Base-by-base conservation (phyloP, 2,113 vertebrate species). In the Pipra filicauda region DNA sequence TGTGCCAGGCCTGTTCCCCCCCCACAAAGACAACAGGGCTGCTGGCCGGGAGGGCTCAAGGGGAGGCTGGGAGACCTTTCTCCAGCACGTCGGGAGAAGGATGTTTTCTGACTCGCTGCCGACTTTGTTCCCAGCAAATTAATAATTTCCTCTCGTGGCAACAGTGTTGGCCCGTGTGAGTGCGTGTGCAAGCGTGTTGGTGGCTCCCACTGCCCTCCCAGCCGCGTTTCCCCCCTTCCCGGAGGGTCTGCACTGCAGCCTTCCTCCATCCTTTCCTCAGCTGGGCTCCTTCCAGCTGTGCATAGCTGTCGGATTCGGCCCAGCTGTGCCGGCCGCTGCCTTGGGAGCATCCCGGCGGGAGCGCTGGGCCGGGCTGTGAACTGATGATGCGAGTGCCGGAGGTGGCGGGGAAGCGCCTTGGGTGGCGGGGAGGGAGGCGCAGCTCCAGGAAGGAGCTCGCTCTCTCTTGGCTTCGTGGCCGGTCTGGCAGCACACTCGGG, bases 101-200 rank as follows among this genome's bases (percentile, higher is more conserved):
- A 65, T 26, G 75, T 39, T 2, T 37, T 83, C 76, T 94, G 91
- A 96, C 72, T 94, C 4, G 1, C 74, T 70, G 96, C 96, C 51
- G 21, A 44, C 91, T 94, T 95, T 71, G 87, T 89, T 94, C 87
- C 64, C 69, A 57, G 75, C 80, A 93, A 97, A 96, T 97, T 67
- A 92, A 96, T 96, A 15, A 89, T 94, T 97, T 97, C 97, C 96
- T 94, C 93, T 46, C 1, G 58, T 15, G 12, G 95, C 88, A 78
- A 51, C 89, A 46, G 55, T 4, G 30, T 3, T 17, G 57, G 82
- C 52, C 76, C 2, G 20, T 4, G 82, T 15, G 43, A 3, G 62
- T n/a, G 67, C 1, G 6, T 8, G 17, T n/a, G 46, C 1, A 58
- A 23, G 64, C 1, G 15, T 4, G 33, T 21, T 0, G n/a, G 64